These are phyloP conservation scores for Homarus gammarus DNA, from an alignment of 2,888 invertebrate genomes.

Conservation along the genomic window DNA sequence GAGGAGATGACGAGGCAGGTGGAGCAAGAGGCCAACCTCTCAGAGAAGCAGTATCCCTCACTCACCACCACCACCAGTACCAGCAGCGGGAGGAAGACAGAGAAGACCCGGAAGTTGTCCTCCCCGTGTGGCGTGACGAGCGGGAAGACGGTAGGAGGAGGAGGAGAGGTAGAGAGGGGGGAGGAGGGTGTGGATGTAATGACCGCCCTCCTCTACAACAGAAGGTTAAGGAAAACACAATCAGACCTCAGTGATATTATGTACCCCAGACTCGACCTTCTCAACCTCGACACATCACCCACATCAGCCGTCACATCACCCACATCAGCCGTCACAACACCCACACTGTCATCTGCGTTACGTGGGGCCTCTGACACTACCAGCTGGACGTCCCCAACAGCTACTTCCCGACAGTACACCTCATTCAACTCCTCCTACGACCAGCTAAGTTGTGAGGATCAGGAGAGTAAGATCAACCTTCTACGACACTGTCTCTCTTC, in stretches of 20 bases:
- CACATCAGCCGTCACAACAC: too few relatives aligned
- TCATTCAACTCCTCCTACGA: slow-evolving; percentile 14
- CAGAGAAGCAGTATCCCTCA: background rate
- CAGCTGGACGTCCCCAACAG: background rate
- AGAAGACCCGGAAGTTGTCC: background rate
- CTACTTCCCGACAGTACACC: background rate
- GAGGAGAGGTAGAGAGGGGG: background rate
- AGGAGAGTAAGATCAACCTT: slow-evolving; percentile 6
- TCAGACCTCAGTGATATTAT: background rate
- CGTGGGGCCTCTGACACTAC: background rate
- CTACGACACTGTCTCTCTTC: slow-evolving; percentile 30
- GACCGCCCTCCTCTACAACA: background rate
- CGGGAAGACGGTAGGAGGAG: background rate
- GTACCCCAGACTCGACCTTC: background rate
- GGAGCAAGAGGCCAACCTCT: background rate
- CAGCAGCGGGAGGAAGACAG: background rate
- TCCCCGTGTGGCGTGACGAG: too few relatives aligned
- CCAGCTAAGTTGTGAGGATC: slow-evolving; percentile 29
- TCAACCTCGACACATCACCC: background rate
- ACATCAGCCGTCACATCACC: too few relatives aligned
- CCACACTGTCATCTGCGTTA: background rate
- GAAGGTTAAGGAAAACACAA: background rate
- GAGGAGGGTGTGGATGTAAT: background rate
- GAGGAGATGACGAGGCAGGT: slow-evolving; percentile 5
- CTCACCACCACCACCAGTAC: too few relatives aligned